Conservation (phyloP, 1,140 invertebrate species). For the Brachionus rubens region DNA sequence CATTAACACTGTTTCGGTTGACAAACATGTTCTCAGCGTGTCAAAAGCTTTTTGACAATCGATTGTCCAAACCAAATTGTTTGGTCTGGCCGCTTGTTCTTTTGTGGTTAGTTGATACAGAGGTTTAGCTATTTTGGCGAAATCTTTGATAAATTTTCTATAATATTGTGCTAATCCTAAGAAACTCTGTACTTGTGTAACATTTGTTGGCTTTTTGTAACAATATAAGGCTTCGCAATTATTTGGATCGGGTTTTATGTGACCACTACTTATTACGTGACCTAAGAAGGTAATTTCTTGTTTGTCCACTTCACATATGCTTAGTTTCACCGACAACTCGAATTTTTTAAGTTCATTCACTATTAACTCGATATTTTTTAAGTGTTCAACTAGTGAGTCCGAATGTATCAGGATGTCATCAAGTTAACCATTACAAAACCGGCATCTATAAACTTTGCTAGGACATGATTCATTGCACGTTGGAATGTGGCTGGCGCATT, state of each 20-base stretch:
- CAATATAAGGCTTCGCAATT: neutral
- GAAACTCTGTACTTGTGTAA: constrained; percentile 48
- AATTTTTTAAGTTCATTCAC: neutral
- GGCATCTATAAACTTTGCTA: neutral
- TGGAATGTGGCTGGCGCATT: constrained; percentile 4
- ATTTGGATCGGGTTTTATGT: neutral
- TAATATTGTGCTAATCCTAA: constrained; percentile 50
- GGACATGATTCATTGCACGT: neutral
- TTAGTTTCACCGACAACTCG: neutral
- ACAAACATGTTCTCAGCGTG: constrained; percentile 51
- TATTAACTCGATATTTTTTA: neutral
- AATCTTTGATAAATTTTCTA: constrained; percentile 57
- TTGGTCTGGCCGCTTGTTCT: constrained; percentile 37
- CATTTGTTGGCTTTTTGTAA: neutral
- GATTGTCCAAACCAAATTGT: constrained; percentile 51
- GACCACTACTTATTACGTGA: neutral
- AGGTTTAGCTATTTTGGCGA: constrained; percentile 55
- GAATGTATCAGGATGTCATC: neutral
- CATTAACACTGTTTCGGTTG: neutral
- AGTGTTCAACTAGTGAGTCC: neutral
- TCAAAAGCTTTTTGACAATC: constrained; percentile 53
- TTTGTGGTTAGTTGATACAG: constrained; percentile 53
- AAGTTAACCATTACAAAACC: neutral
- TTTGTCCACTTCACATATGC: neutral
- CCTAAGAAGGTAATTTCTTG: neutral